A percentile compares a stretch with the other conserved stretches of the same genome.
phyloP scores from a whole-genome alignment of 2,113 vertebrate species.

The Nerophis lumbriciformis region DNA sequence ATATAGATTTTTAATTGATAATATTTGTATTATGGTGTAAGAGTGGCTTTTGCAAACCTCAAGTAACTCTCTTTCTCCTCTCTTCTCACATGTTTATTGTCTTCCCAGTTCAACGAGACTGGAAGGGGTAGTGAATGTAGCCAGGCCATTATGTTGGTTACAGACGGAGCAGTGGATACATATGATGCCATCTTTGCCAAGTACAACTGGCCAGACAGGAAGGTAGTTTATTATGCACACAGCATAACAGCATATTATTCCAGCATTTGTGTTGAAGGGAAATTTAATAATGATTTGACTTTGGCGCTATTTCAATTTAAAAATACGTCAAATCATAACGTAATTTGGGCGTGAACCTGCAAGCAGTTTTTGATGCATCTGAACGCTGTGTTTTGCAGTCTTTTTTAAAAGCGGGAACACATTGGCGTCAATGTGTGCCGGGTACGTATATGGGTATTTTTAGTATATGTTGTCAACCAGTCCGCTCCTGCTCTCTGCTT shows the following conservation, averaged over 20 bases:
- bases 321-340: too few species aligned
- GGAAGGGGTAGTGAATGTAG: constrained; percentile 95
- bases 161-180: constrained; percentile 95
- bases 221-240: constrained; percentile 72
- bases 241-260: constrained; percentile 14
- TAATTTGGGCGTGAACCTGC: too few species aligned
- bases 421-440: too few species aligned
- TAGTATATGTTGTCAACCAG: too few species aligned
- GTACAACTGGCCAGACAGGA: constrained; percentile 97
- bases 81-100: constrained; percentile 6
- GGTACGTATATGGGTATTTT: too few species aligned
- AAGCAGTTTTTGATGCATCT: too few species aligned
- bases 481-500: too few species aligned
- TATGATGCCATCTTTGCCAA: constrained; percentile 93
- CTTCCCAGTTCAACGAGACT: constrained; percentile 87
- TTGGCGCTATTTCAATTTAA: too few species aligned
- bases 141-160: constrained; percentile 97
- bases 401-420: too few species aligned
- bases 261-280: neutral
- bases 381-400: too few species aligned
- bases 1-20: neutral
- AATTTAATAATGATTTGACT: neutral
- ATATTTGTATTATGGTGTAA: neutral
- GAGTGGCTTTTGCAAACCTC: neutral
- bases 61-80: neutral